Evolutionary conservation across 2,888 invertebrate genomes (phyloP), one percentile per base, ranked within the genome.

Genomic region (Malacosoma neustria): DNA sequence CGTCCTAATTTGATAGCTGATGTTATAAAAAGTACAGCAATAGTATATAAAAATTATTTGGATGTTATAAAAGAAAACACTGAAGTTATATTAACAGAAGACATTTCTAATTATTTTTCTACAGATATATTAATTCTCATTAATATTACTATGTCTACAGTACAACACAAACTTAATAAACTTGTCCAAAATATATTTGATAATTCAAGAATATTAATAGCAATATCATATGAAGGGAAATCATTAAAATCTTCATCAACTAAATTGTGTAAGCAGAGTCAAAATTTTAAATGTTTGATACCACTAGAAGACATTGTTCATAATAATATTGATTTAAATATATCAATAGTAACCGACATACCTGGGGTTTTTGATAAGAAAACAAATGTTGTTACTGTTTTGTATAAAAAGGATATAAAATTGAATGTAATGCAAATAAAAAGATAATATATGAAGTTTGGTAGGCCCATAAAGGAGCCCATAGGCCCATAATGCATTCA

Each of bases 1-100:
- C 63, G 76, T 37, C 67, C 62, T 43, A 75, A 81, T 34, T 44
- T 84, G 4, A 61, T 82, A 59, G 54, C 69, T 29, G 58, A 48
- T 31, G 42, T 74, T 4, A 54, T 84, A 36, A 33, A 51, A 1
- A 54, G 54, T 32, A 57, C 46, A 15, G 44, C 70, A 1, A 41
- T 43, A 15, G 58, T 79, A 4, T 75, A 61, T 51, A 71, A 77
- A 36, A 65, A 45, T 29, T 81, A 75, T 46, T 55, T 66, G 41
- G 71, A 81, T 48, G 63, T 66, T 22, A 38, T 59, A 4, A 49
- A 46, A 36, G 63, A 66, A 29, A 57, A 61, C 30, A 31, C 36
- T 3, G 49, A 66, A 15, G 22, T 70, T 13, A 55, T 46, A 13
- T 46, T 80, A 40, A 70, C 73, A 11, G 72, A 75, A 44, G 43